Evolutionary conservation across 2,113 vertebrate genomes (phyloP).

Genomic region (Erythrocercus mccallii): DNA sequence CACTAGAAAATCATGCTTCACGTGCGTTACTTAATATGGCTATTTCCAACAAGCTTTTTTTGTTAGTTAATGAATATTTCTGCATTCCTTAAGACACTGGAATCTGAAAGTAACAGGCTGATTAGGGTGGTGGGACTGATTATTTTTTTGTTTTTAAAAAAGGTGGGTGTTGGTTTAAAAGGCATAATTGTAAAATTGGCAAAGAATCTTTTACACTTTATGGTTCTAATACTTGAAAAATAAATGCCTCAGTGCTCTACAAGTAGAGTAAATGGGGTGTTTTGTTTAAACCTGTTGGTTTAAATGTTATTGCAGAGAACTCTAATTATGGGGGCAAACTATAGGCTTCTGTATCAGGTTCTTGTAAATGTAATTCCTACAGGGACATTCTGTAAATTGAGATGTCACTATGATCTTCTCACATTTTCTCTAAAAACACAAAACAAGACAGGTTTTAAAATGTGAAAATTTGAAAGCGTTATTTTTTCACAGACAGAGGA

Average conservation of each 20-base stretch:
- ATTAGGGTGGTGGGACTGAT: constrained; percentile 46
- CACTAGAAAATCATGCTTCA: constrained; percentile 71
- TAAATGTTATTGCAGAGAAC: constrained; percentile 74
- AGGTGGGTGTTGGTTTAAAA: constrained; percentile 70
- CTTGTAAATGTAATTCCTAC: constrained; percentile 72
- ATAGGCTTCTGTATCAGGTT: constrained; percentile 75
- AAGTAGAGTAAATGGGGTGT: constrained; percentile 70
- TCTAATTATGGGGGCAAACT: constrained; percentile 74
- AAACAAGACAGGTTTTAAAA: constrained; percentile 66
- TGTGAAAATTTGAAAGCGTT: constrained; percentile 64
- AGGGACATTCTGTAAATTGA: constrained; percentile 69
- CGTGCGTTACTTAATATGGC: constrained; percentile 66
- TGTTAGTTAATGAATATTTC: constrained; percentile 69
- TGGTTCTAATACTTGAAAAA: constrained; percentile 87
- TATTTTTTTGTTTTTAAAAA: constrained; percentile 15
- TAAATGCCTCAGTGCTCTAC: constrained; percentile 75
- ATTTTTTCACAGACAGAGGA: constrained; percentile 76
- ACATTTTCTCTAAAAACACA: constrained; percentile 66
- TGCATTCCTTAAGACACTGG: constrained; percentile 70
- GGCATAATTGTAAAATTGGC: constrained; percentile 74
- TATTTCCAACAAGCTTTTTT: constrained; percentile 71
- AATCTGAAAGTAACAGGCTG: constrained; percentile 64
- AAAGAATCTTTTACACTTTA: constrained; percentile 75
- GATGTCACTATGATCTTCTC: constrained; percentile 48
- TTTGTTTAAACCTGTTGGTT: constrained; percentile 78